phyloP scores from a whole-genome alignment of 2,888 invertebrate genomes.

The Epinotia demarniana region DNA sequence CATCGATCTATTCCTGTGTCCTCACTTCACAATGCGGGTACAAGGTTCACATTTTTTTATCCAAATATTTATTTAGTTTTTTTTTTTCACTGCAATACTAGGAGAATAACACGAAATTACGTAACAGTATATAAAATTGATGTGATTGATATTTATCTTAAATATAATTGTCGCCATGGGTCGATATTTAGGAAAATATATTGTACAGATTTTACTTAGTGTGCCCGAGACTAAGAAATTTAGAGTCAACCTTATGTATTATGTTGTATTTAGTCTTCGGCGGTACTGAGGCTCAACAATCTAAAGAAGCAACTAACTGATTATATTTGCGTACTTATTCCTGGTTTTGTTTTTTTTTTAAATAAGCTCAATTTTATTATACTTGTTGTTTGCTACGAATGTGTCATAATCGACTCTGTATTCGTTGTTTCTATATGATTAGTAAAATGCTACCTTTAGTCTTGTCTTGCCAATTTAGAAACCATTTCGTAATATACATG shows the following conservation, averaged over 20 bases:
- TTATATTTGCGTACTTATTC: slow-evolving; percentile 10
- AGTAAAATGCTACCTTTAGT: slow-evolving; percentile 17
- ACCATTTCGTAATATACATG: not conserved
- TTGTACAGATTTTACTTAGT: slow-evolving; percentile 27
- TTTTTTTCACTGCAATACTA: slow-evolving; percentile 29
- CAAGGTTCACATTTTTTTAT: slow-evolving; percentile 33
- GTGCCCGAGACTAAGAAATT: not conserved
- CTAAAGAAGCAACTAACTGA: not conserved
- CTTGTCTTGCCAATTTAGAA: slow-evolving; percentile 20
- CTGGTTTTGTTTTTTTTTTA: too few relatives aligned
- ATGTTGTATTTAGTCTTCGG: not conserved
- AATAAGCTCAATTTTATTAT: slow-evolving; percentile 45
- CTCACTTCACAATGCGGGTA: slow-evolving; percentile 30
- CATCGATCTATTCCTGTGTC: slow-evolving; percentile 12
- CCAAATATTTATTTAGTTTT: slow-evolving; percentile 17
- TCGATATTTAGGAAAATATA: slow-evolving; percentile 29
- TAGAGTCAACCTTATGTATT: not conserved
- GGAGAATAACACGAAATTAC: slow-evolving; percentile 31
- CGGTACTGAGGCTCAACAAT: not conserved
- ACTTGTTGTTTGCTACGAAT: slow-evolving; percentile 15
- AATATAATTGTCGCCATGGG: slow-evolving; percentile 36
- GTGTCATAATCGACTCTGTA: not conserved
- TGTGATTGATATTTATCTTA: slow-evolving; percentile 34
- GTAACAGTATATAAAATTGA: slow-evolving; percentile 32
- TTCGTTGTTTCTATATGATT: not conserved